Percentiles rank a stretch among this genome's conserved stretches.
Conservation (phyloP, 2,797 vertebrate genomes). For the Presbytis comata region DNA sequence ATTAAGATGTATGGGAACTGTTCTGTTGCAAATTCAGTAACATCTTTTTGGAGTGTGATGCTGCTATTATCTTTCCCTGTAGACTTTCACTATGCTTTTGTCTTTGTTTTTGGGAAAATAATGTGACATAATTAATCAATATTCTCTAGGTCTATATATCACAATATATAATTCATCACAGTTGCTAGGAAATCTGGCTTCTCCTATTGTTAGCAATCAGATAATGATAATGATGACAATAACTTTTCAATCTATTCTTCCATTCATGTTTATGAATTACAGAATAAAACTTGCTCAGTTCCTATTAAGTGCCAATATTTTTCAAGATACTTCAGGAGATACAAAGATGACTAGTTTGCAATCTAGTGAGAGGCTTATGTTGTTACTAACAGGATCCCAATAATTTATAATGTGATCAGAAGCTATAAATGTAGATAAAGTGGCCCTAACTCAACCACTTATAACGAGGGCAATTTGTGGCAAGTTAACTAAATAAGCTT, state of each 20-base stretch:
- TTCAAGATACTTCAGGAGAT: neutral
- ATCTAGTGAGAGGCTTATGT: neutral
- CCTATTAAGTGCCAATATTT: neutral
- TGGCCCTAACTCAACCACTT: neutral
- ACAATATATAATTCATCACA: neutral
- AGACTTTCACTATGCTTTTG: neutral
- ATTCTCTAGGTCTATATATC: constrained; percentile 12
- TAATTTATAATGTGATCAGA: constrained; percentile 22
- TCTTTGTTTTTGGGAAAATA: constrained; percentile 26
- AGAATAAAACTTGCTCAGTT: constrained; percentile 45
- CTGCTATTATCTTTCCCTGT: neutral
- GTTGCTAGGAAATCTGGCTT: neutral
- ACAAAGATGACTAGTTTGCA: neutral
- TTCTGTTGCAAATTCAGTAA: neutral
- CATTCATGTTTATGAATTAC: constrained; percentile 25
- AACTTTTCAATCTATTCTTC: constrained; percentile 31
- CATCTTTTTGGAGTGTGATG: neutral
- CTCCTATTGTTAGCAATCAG: constrained; percentile 36
- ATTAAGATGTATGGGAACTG: neutral
- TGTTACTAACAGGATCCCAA: neutral
- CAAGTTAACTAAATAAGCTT: neutral
- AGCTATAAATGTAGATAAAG: neutral
- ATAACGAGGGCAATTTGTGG: neutral
- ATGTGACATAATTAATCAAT: neutral
- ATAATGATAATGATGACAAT: neutral